phyloP scores from a whole-genome alignment of 2,888 invertebrate species.

The Exocentrus adspersus region DNA sequence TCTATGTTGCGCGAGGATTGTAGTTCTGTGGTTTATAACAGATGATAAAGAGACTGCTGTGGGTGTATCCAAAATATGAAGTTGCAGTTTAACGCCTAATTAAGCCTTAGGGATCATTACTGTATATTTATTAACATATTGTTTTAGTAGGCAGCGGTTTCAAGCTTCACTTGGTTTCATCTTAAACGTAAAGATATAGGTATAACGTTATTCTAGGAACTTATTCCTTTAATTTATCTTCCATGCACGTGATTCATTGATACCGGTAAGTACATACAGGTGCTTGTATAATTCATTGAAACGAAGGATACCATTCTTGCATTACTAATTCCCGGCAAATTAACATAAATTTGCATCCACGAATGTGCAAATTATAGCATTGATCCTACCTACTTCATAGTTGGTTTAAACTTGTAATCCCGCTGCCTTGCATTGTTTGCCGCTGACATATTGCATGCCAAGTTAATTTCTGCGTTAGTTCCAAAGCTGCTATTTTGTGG shows the following conservation, averaged over 20 bases:
- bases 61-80: too few species aligned
- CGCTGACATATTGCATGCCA: not conserved
- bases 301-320: not conserved
- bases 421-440: not conserved
- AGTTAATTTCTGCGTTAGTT: not conserved
- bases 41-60: not conserved
- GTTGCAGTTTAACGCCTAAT: too few species aligned
- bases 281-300: not conserved
- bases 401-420: not conserved
- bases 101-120: too few species aligned
- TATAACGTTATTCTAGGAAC: too few species aligned
- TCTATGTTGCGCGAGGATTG: not conserved
- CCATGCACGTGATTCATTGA: not conserved
- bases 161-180: too few species aligned
- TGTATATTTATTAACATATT: too few species aligned
- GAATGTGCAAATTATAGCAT: not conserved
- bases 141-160: too few species aligned
- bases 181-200: too few species aligned
- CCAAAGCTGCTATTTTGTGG: not conserved
- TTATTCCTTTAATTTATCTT: not conserved
- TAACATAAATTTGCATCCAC: not conserved
- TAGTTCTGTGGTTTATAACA: not conserved
- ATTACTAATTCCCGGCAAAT: not conserved
- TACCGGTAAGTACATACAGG: not conserved
- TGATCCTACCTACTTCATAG: not conserved